phyloP scores from a whole-genome alignment of 2,797 vertebrate species.

The Hapalemur alaotrensis region DNA sequence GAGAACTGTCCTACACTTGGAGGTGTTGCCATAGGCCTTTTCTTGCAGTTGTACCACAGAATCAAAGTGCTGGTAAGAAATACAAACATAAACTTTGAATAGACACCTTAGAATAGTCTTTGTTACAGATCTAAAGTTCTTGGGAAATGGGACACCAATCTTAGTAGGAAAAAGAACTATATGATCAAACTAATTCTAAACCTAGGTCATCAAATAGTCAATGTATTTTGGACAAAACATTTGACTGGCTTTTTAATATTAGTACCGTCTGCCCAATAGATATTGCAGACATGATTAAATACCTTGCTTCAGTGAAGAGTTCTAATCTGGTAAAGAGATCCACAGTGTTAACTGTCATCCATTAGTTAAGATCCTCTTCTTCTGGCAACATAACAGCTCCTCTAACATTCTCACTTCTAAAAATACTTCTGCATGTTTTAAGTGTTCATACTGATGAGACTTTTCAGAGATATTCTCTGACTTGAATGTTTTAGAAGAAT shows the following conservation, averaged over 20 bases:
- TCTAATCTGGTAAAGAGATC: slow-evolving; percentile 99
- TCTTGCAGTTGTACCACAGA: slow-evolving; percentile 93
- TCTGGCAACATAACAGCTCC: slow-evolving; percentile 92
- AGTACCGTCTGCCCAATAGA: slow-evolving; percentile 97
- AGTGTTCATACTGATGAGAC: slow-evolving; percentile 92
- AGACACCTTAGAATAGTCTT: slow-evolving; percentile 94
- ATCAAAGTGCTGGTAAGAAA: slow-evolving; percentile 94
- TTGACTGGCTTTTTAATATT: slow-evolving; percentile 98
- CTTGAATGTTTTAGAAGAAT: slow-evolving; percentile 80
- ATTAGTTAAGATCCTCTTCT: slow-evolving; percentile 91
- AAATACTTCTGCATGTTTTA: slow-evolving; percentile 91
- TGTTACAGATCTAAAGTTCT: slow-evolving; percentile 94
- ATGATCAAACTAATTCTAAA: slow-evolving; percentile 97
- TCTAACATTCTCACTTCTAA: slow-evolving; percentile 91
- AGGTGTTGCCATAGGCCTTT: slow-evolving; percentile 93
- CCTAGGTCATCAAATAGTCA: slow-evolving; percentile 98
- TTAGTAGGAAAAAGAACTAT: slow-evolving; percentile 97
- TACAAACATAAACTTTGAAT: slow-evolving; percentile 92
- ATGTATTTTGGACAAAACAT: slow-evolving; percentile 98
- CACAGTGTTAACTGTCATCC: slow-evolving; percentile 93
- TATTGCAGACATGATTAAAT: slow-evolving; percentile 95
- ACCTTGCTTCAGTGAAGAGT: slow-evolving; percentile 95
- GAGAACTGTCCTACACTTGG: slow-evolving; percentile 80
- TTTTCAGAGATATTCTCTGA: slow-evolving; percentile 92
- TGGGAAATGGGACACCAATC: slow-evolving; percentile 94